phyloP scores from a whole-genome alignment of 2,113 vertebrate genomes.

The Cyanoliseus patagonus region DNA sequence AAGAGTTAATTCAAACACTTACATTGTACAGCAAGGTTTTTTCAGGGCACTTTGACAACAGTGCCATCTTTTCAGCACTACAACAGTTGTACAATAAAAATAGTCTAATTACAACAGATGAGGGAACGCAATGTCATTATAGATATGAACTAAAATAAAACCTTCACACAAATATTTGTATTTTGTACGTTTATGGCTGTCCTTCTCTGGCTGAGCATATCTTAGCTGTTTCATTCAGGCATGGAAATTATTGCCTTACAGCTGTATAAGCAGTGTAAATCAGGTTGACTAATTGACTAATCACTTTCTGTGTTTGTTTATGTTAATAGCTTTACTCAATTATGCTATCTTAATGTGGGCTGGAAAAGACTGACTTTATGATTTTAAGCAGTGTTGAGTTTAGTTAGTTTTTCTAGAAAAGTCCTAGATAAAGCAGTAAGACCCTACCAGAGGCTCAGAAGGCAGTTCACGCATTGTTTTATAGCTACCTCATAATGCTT shows the following conservation, averaged over 20 bases:
- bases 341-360: not conserved
- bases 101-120: not conserved
- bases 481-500: not conserved
- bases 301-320: slow-evolving; percentile 11
- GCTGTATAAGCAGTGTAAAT: slow-evolving; percentile 32
- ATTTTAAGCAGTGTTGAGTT: not conserved
- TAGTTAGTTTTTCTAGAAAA: not conserved
- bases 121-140: not conserved
- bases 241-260: slow-evolving; percentile 9
- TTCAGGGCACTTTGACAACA: not conserved
- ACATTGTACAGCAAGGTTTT: not conserved
- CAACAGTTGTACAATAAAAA: not conserved
- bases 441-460: not conserved
- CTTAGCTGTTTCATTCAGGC: not conserved
- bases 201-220: not conserved
- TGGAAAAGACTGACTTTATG: not conserved
- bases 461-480: not conserved
- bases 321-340: slow-evolving; percentile 8
- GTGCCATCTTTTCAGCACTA: not conserved
- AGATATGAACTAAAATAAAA: not conserved
- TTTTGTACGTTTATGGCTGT: not conserved
- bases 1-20: not conserved
- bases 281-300: slow-evolving; percentile 9
- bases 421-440: not conserved
- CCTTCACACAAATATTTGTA: not conserved